Percentiles rank a stretch among this genome's conserved stretches.
phyloP scores from a whole-genome alignment of 1,140 invertebrate species.

The Amyelois transitella region DNA sequence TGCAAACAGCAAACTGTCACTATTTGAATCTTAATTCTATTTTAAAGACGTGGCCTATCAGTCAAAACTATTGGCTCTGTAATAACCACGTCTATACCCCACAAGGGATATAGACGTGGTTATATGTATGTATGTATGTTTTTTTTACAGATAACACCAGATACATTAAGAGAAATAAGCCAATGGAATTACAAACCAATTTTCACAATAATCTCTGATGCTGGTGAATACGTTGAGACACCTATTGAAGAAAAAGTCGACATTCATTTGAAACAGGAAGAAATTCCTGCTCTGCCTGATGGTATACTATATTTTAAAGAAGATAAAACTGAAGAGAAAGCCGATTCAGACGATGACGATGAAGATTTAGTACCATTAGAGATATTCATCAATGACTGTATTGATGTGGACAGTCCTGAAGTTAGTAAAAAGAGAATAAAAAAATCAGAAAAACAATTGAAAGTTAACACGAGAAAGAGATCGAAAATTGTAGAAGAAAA shows the following conservation, averaged over 20 bases:
- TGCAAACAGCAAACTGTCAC: too few species aligned
- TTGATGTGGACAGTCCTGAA: neutral
- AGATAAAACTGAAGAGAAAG: neutral
- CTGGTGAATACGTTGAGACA: neutral
- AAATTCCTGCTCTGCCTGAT: neutral
- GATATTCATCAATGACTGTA: neutral
- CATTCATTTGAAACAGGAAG: neutral
- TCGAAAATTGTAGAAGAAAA: neutral
- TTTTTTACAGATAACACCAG: constrained; percentile 22
- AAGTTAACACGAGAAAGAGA: neutral
- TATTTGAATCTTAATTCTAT: too few species aligned
- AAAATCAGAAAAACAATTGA: neutral
- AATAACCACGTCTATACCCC: too few species aligned
- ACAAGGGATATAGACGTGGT: too few species aligned
- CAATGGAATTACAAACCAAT: neutral
- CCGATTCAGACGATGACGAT: neutral
- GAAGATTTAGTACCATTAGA: neutral
- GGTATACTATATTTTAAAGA: neutral
- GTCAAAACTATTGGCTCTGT: too few species aligned
- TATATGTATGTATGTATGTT: neutral
- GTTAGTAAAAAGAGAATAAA: neutral
- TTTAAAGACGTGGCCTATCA: too few species aligned
- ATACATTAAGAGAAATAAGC: constrained; percentile 11
- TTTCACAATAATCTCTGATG: neutral
- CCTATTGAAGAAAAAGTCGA: neutral